Percentiles rank a stretch among this genome's conserved stretches.
Evolutionary conservation across 2,113 vertebrate genomes (phyloP).

Genomic region (Montifringilla adamsi): DNA sequence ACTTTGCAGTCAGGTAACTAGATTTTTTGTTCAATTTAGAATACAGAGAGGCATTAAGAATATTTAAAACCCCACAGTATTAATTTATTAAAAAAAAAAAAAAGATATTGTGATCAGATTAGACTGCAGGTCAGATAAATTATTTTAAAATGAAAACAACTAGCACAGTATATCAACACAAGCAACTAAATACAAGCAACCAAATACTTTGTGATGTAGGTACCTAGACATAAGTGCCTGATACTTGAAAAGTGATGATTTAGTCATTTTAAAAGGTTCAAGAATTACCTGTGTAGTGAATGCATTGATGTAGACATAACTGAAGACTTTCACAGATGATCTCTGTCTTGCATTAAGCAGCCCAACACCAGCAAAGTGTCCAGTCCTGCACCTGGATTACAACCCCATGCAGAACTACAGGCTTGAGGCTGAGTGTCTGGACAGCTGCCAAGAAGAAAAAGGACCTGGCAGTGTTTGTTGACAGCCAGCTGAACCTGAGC

Average conservation of each 20-base stretch:
- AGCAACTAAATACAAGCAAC: background rate
- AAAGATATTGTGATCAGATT: background rate
- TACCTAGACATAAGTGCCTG: background rate
- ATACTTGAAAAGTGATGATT: background rate
- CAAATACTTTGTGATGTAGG: background rate
- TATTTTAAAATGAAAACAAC: background rate
- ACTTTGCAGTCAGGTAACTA: background rate
- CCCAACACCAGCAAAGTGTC: accelerated
- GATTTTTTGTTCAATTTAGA: background rate
- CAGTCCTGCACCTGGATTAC: background rate
- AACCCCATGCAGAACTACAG: background rate
- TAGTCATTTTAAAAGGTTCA: background rate
- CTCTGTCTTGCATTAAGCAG: background rate
- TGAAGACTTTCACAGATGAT: background rate
- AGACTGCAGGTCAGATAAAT: background rate
- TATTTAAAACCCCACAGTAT: background rate
- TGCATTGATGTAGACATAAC: background rate
- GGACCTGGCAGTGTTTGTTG: background rate
- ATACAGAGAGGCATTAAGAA: background rate
- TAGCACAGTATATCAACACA: background rate
- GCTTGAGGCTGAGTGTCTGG: background rate
- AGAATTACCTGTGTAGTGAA: background rate
- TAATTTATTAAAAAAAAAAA: background rate
- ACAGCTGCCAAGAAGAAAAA: accelerated
- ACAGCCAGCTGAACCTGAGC: background rate